Base-by-base conservation (phyloP, 2,888 invertebrate genomes). In the Conchocele bisecta region DNA sequence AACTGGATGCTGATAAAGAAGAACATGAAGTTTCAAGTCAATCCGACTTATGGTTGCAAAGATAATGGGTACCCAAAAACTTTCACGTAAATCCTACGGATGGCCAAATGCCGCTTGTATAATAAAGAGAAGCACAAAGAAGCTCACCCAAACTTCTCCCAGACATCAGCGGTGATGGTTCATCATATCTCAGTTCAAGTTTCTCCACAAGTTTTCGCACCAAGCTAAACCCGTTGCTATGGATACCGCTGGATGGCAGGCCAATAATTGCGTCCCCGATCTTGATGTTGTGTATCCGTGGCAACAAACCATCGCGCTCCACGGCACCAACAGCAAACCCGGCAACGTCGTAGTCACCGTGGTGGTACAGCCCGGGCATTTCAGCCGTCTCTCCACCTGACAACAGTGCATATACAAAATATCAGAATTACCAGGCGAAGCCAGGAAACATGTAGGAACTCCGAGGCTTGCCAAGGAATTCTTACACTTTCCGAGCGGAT, bases 321-420 rank as follows among this genome's bases (percentile, higher is more conserved):
- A 98, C 96, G 0, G 96, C 96, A 0, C 98, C 99, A 0, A 99
- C 96, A 0, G 97, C 95, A 91, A 99, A 99, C 1, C 99, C 99
- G 15, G 98, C 98, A 56, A 99, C 91, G 91, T 99, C 99, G 91
- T 98, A 99, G 80, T 97, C 96, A 0, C 95, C 96, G 0, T 93
- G 91, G 2, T 93, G 93, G 91, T 99, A 99, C 93, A 99, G 95
- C 1, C 96, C 95, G 0, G 99, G 98, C 88, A 88, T 88, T 58
- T 88, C 88, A 0, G 98, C 98, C 1, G 98, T 98, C 92, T 99
- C 98, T 0, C 98, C 98, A 72, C 94, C 94, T 98, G 83, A 0
- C 88, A 59, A 28, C 20, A n/a, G n/a, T n/a, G n/a, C n/a, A n/a
- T n/a, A n/a, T n/a, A n/a, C n/a, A n/a, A n/a, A n/a, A n/a, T n/a